Evolutionary conservation across 2,888 invertebrate genomes (phyloP).

Genomic region (Drosophila mimetica): DNA sequence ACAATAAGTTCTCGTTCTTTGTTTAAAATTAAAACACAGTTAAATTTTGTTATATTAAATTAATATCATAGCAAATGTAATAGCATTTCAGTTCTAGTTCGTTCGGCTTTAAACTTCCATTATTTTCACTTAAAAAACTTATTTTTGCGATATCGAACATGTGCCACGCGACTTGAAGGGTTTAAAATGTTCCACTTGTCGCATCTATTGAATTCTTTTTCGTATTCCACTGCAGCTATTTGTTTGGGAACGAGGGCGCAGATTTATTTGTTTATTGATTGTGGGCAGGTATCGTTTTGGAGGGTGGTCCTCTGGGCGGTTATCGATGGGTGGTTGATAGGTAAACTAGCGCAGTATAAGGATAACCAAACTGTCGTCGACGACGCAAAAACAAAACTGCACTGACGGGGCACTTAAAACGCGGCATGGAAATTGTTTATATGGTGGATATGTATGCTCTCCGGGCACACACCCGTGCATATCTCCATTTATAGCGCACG

Average conservation of each 20-base stretch:
- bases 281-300: conserved; percentile 21
- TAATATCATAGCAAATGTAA: no score
- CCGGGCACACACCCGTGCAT: conserved; percentile 6
- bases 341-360: conserved; percentile 30
- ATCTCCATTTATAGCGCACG: conserved; percentile 60
- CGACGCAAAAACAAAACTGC: conserved; percentile 29
- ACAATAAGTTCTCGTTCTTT: no score
- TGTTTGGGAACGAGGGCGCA: conserved; percentile 41
- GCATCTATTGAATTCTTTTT: conserved; percentile 1
- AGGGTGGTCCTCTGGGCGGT: not conserved
- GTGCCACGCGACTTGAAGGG: not conserved
- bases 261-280: conserved; percentile 70
- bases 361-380: conserved; percentile 37
- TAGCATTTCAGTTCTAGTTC: not conserved
- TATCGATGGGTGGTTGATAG: conserved; percentile 38
- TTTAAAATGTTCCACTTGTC: not conserved
- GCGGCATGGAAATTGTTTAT: conserved; percentile 57
- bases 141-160: not conserved
- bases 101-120: not conserved
- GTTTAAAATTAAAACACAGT: no score
- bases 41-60: no score
- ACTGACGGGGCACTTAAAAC: conserved; percentile 45
- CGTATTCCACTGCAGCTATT: conserved; percentile 17
- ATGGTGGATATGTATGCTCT: conserved; percentile 50
- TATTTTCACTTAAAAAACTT: not conserved